These are phyloP conservation scores for Melipona quadrifasciata DNA, from an alignment of 1,140 invertebrate species.

Conservation along the genomic window DNA sequence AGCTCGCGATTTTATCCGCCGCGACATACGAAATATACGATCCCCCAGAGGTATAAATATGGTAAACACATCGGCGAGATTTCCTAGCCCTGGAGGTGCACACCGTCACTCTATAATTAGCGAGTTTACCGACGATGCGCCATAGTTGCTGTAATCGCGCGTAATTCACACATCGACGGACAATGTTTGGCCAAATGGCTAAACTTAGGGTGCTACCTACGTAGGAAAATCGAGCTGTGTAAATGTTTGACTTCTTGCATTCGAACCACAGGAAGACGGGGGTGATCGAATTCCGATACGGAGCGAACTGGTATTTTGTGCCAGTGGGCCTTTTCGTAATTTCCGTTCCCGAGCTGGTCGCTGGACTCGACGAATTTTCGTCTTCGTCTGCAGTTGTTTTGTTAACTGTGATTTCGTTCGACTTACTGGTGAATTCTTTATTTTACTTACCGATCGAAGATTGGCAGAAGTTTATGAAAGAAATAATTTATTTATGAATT, in stretches of 20 bases:
- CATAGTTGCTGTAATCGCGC: neutral
- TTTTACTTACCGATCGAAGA: no score
- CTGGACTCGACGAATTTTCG: neutral
- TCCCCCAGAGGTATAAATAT: constrained; percentile 26
- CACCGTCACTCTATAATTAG: constrained; percentile 21
- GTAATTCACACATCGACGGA: constrained; percentile 17
- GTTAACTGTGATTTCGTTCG: neutral
- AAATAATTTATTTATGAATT: no score
- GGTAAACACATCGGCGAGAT: constrained; percentile 9
- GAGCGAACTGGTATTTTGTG: neutral
- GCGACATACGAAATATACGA: constrained; percentile 44
- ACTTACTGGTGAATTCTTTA: neutral
- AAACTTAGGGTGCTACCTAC: constrained; percentile 6
- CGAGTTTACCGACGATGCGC: neutral
- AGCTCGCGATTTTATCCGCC: neutral
- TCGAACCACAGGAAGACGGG: neutral
- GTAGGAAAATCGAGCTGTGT: neutral
- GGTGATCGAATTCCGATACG: neutral
- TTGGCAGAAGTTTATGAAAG: no score
- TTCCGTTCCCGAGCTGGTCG: no score
- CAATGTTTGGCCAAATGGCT: constrained; percentile 12
- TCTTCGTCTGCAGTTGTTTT: neutral
- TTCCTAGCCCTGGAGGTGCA: neutral
- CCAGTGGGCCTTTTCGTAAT: neutral
- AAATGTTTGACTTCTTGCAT: constrained; percentile 22